phyloP scores from a whole-genome alignment of 37 sponge, comb jelly and placozoan species.

The Halichondria panicea region DNA sequence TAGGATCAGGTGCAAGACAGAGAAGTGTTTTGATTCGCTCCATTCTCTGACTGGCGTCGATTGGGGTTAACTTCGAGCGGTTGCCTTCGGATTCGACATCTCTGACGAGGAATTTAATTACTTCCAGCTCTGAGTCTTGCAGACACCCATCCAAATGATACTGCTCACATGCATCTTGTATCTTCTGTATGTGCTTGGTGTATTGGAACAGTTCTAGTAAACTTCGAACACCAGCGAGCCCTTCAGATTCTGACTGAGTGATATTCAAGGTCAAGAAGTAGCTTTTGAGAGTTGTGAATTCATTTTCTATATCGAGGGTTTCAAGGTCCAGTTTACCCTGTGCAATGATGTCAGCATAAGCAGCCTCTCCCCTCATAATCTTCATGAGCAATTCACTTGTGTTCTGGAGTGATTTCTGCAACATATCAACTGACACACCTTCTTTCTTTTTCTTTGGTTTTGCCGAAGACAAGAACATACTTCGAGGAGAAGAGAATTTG shows the following conservation, averaged over 20 bases:
- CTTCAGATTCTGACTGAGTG: not conserved
- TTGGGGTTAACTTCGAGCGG: slow-evolving; percentile 27
- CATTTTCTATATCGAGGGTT: slow-evolving; percentile 38
- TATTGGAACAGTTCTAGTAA: slow-evolving; percentile 67
- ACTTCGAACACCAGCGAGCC: slow-evolving; percentile 28
- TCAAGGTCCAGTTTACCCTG: slow-evolving; percentile 26
- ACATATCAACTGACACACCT: slow-evolving; percentile 6
- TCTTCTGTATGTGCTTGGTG: slow-evolving; percentile 47
- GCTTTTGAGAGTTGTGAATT: slow-evolving; percentile 12
- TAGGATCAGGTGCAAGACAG: not conserved
- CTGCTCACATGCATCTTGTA: slow-evolving; percentile 52
- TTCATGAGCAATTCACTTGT: slow-evolving; percentile 19
- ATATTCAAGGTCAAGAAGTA: not conserved
- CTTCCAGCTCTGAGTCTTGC: slow-evolving; percentile 14
- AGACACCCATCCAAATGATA: slow-evolving; percentile 44
- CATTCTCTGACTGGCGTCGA: slow-evolving; percentile 36
- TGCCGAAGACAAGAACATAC: not conserved
- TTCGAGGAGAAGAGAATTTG: not conserved
- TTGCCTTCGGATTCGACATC: slow-evolving; percentile 8
- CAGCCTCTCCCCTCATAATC: slow-evolving; percentile 28
- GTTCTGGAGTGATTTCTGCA: slow-evolving; percentile 6
- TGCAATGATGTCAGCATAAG: slow-evolving; percentile 43
- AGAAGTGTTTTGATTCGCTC: slow-evolving; percentile 23
- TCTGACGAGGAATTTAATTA: slow-evolving; percentile 5
- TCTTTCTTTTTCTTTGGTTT: slow-evolving; percentile 6